These are phyloP conservation scores for Sigmodon hispidus DNA, from an alignment of 2,113 vertebrate genomes.

Conservation along the genomic window DNA sequence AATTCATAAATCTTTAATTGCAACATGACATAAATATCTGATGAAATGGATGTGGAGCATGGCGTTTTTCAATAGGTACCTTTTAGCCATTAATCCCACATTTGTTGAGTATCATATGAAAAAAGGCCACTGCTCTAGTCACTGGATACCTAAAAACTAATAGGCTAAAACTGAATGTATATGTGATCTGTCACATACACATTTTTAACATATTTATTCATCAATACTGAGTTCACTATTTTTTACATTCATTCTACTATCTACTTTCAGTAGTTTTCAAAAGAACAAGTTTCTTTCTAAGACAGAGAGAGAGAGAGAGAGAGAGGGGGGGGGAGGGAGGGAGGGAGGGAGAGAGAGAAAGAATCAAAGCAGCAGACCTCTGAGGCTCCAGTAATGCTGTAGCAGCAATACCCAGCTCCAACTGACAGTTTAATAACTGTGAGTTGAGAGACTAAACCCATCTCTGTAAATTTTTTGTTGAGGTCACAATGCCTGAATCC, in stretches of 20 bases:
- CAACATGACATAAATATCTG: slow-evolving; percentile 12
- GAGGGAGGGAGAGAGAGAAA: slow-evolving; percentile 13
- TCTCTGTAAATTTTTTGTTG: background rate
- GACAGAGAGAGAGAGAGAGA: background rate
- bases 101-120: background rate
- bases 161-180: background rate
- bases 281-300: slow-evolving; percentile 12
- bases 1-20: background rate
- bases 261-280: background rate
- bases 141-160: background rate
- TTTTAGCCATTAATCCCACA: background rate
- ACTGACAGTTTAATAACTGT: background rate
- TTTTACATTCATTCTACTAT: slow-evolving; percentile 9
- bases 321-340: background rate
- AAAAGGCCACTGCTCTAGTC: background rate
- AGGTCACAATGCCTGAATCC: background rate
- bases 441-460: background rate
- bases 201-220: background rate
- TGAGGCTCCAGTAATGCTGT: background rate
- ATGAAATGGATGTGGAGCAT: background rate
- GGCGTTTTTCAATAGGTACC: background rate
- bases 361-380: background rate
- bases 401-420: background rate
- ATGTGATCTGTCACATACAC: rapidly evolving
- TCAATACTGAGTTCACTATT: background rate